Conservation (phyloP, 2,113 vertebrate genomes). For the Sorex araneus region DNA sequence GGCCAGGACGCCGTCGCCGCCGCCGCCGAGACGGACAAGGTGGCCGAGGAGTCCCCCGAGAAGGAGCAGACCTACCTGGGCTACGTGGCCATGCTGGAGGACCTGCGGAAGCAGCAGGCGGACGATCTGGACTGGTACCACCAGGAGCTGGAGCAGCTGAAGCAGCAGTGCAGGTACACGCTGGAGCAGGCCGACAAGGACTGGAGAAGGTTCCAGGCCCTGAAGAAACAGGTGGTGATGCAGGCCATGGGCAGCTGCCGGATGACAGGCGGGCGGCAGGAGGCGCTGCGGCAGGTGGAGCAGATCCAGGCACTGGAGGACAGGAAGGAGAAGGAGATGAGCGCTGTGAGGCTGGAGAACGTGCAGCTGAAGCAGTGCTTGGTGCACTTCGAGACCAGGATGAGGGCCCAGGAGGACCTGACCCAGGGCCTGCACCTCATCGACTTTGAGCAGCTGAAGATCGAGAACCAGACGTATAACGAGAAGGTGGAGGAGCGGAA, state of each 20-base stretch:
- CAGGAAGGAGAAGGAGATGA: constrained; percentile 85
- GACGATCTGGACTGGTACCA: constrained; percentile 72
- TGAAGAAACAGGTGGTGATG: constrained; percentile 87
- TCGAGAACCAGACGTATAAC: constrained; percentile 89
- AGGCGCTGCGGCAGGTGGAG: constrained; percentile 82
- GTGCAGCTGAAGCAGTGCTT: constrained; percentile 89
- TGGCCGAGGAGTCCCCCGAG: constrained; percentile 72
- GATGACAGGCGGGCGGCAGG: constrained; percentile 76
- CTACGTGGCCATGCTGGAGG: constrained; percentile 83
- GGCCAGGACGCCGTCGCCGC: constrained; percentile 61
- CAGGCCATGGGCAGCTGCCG: constrained; percentile 81
- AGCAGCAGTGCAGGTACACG: constrained; percentile 77
- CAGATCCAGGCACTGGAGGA: constrained; percentile 85
- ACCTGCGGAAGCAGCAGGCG: constrained; percentile 79
- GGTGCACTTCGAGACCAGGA: constrained; percentile 82
- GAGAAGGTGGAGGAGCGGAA: constrained; percentile 86
- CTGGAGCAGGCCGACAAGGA: constrained; percentile 84
- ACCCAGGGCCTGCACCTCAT: constrained; percentile 83
- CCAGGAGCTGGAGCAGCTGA: constrained; percentile 82
- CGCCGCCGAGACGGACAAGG: background rate
- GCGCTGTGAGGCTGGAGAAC: constrained; percentile 86
- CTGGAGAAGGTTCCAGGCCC: constrained; percentile 85
- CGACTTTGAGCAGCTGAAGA: constrained; percentile 90
- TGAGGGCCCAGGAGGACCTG: constrained; percentile 82
- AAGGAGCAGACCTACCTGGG: constrained; percentile 86